Percentiles rank a stretch among this genome's conserved stretches.
Conservation (phyloP, 1,140 invertebrate genomes). For the Probaryconus sp. region DNA sequence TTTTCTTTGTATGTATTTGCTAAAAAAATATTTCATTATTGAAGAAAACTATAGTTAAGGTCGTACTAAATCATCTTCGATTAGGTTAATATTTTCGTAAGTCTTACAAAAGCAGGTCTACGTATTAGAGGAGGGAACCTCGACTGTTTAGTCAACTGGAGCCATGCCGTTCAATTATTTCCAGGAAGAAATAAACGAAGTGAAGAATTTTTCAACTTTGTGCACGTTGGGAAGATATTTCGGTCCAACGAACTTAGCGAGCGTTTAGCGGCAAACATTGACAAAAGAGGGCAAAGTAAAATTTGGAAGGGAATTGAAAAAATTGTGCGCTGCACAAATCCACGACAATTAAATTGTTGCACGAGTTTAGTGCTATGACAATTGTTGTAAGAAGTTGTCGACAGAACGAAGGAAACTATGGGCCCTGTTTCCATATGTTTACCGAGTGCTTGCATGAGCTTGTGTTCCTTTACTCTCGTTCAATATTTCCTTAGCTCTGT, state of each 20-base stretch:
- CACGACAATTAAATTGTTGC: too few species aligned
- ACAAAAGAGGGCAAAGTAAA: conserved; percentile 40
- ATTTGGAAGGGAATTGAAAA: conserved; percentile 34
- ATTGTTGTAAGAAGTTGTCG: too few species aligned
- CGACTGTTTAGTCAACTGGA: conserved; percentile 62
- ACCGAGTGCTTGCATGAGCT: conserved; percentile 56
- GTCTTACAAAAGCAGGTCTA: conserved; percentile 27
- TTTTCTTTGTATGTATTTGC: too few species aligned
- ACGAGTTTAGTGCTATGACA: too few species aligned
- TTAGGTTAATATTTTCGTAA: conserved; percentile 32
- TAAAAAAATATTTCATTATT: too few species aligned
- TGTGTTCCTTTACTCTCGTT: conserved; percentile 22
- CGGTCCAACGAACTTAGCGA: conserved; percentile 70
- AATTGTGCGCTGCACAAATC: conserved; percentile 18
- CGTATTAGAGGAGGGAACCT: conserved; percentile 37
- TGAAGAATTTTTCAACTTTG: conserved; percentile 66
- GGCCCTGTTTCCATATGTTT: conserved; percentile 73
- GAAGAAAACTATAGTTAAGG: too few species aligned
- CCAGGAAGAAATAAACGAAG: conserved; percentile 72
- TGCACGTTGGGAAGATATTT: conserved; percentile 70
- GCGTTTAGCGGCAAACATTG: conserved; percentile 52
- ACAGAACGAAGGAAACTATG: conserved; percentile 62
- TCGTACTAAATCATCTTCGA: too few species aligned
- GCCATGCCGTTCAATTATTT: conserved; percentile 64
- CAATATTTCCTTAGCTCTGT: conserved; percentile 15